phyloP scores from a whole-genome alignment of 2,888 invertebrate genomes.

The Phengaris arion region DNA sequence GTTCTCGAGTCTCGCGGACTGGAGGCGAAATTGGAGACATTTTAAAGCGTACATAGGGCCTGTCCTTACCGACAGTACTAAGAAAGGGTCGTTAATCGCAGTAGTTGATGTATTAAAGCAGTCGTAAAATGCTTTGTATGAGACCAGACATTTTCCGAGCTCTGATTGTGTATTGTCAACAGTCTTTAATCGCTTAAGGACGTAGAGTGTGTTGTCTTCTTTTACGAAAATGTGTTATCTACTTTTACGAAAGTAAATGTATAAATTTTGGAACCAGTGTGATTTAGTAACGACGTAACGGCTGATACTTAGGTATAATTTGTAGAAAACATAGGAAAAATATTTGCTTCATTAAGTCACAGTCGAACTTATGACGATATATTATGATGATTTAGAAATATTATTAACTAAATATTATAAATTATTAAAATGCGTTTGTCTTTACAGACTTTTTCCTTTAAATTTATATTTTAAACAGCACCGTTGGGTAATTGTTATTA shows the following conservation, averaged over 20 bases:
- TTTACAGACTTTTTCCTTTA: too few species aligned
- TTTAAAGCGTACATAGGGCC: not conserved
- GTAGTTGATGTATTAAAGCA: not conserved
- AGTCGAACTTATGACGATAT: too few species aligned
- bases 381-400: too few species aligned
- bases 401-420: too few species aligned
- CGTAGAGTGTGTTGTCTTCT: not conserved
- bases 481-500: too few species aligned
- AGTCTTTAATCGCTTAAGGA: not conserved
- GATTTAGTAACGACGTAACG: too few species aligned
- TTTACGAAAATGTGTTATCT: too few species aligned
- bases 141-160: slow-evolving; percentile 15
- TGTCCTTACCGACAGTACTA: not conserved
- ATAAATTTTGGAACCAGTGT: not conserved
- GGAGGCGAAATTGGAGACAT: not conserved
- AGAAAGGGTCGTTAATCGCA: not conserved
- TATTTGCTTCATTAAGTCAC: too few species aligned
- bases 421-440: too few species aligned
- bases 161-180: slow-evolving; percentile 13
- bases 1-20: not conserved
- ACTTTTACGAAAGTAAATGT: not conserved
- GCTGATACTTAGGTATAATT: too few species aligned
- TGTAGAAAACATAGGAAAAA: too few species aligned
- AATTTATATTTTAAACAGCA: too few species aligned
- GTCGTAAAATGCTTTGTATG: slow-evolving; percentile 16